Evolutionary conservation across 2,888 invertebrate genomes (phyloP).

Genomic region (Vandiemenella viatica): DNA sequence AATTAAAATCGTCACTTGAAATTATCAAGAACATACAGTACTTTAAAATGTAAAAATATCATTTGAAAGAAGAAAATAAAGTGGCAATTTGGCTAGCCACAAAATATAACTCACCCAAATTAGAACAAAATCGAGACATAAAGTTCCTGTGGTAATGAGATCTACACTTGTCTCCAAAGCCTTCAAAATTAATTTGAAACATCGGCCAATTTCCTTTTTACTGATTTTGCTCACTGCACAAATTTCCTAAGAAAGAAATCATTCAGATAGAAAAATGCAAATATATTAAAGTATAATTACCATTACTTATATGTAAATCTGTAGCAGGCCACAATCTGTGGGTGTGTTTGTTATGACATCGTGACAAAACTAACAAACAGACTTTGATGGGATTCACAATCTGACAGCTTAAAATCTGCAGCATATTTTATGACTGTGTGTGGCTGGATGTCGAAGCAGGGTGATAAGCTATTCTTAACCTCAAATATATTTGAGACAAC

Average conservation of each 20-base stretch:
- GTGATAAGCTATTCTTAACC: too few species aligned
- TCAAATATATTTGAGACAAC: too few species aligned
- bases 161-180: conserved; percentile 94
- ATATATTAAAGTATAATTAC: background rate
- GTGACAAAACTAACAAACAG: too few species aligned
- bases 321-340: too few species aligned
- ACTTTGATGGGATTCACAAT: too few species aligned
- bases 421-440: too few species aligned
- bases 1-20: background rate
- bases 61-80: background rate
- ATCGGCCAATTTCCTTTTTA: conserved; percentile 96
- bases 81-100: background rate
- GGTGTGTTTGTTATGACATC: too few species aligned
- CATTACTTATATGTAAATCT: background rate
- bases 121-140: conserved; percentile 97
- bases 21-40: background rate
- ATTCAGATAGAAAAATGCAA: too few species aligned
- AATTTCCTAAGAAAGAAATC: conserved; percentile 52
- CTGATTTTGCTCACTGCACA: conserved; percentile 98
- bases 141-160: conserved; percentile 97
- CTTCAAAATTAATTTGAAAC: conserved; percentile 92
- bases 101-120: conserved; percentile 40
- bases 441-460: too few species aligned
- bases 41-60: background rate
- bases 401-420: too few species aligned